phyloP scores from a whole-genome alignment of 2,888 invertebrate species.

The Hyposoter dolosus region DNA sequence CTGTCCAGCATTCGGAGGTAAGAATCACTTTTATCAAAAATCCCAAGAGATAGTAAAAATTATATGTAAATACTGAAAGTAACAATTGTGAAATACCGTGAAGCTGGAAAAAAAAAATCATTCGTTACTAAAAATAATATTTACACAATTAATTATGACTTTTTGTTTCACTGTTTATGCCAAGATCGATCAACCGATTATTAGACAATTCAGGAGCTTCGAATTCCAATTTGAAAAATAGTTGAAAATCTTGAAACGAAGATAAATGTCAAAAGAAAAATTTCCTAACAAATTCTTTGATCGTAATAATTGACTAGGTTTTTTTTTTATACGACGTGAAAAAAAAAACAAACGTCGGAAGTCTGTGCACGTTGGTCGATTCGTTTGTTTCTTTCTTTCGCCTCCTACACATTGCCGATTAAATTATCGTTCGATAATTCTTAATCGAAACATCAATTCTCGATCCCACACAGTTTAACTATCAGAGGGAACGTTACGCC shows the following conservation, averaged over 20 bases:
- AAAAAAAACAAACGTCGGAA: background rate
- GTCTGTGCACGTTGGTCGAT: background rate
- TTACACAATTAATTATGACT: too few relatives aligned
- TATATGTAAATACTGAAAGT: background rate
- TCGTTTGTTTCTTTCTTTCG: background rate
- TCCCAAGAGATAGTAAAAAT: background rate
- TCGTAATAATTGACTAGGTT: background rate
- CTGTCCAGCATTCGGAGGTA: conserved; percentile 83
- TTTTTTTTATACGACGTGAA: background rate
- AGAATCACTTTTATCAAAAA: conserved; percentile 8
- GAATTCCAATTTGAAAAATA: background rate
- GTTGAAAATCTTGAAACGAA: background rate
- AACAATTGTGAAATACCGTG: background rate
- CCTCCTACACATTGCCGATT: conserved; percentile 32
- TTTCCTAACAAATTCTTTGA: background rate
- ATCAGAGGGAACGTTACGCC: conserved; percentile 93
- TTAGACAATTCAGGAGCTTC: background rate
- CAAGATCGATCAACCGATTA: background rate
- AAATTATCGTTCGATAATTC: conserved; percentile 47
- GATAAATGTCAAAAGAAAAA: background rate
- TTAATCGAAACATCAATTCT: conserved; percentile 60
- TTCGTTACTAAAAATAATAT: too few relatives aligned
- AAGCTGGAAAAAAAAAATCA: too few relatives aligned
- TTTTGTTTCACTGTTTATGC: too few relatives aligned
- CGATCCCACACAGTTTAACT: conserved; percentile 87